phyloP scores from a whole-genome alignment of 1,140 invertebrate genomes.

The Lanistes nyassanus region DNA sequence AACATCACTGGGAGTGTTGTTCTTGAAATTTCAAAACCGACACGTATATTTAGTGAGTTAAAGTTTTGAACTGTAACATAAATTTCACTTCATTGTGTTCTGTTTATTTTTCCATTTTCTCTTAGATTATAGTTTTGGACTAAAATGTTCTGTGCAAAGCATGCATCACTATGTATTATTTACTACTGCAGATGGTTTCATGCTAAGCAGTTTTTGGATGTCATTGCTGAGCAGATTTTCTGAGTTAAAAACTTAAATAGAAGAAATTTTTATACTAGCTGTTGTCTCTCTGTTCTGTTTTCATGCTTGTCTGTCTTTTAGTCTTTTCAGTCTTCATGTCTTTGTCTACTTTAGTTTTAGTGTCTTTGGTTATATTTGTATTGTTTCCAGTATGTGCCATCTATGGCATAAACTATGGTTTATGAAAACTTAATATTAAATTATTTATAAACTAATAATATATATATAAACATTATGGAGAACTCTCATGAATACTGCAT shows the following conservation, averaged over 20 bases:
- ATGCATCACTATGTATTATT: too few relatives aligned
- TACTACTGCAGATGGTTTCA: too few relatives aligned
- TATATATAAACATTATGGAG: not conserved
- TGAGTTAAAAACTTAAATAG: too few relatives aligned
- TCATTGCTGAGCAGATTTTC: too few relatives aligned
- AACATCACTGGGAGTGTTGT: conserved; percentile 30
- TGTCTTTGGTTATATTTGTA: too few relatives aligned
- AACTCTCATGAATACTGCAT: not conserved
- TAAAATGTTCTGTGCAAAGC: too few relatives aligned
- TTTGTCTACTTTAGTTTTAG: not conserved
- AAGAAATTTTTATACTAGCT: not conserved
- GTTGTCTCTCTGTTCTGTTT: not conserved
- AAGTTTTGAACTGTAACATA: too few relatives aligned
- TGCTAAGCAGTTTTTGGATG: too few relatives aligned
- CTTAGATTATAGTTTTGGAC: not conserved
- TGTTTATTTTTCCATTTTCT: not conserved
- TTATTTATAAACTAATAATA: not conserved
- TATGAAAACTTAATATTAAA: too few relatives aligned
- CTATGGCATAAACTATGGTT: too few relatives aligned
- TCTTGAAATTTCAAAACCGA: conserved; percentile 28
- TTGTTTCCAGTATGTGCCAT: too few relatives aligned
- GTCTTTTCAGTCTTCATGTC: not conserved
- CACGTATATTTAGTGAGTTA: conserved; percentile 31
- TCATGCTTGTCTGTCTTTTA: not conserved
- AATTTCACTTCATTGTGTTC: too few relatives aligned